These are phyloP conservation scores for Lagopus leucura DNA, from an alignment of 2,113 vertebrate genomes.

Conservation along the genomic window DNA sequence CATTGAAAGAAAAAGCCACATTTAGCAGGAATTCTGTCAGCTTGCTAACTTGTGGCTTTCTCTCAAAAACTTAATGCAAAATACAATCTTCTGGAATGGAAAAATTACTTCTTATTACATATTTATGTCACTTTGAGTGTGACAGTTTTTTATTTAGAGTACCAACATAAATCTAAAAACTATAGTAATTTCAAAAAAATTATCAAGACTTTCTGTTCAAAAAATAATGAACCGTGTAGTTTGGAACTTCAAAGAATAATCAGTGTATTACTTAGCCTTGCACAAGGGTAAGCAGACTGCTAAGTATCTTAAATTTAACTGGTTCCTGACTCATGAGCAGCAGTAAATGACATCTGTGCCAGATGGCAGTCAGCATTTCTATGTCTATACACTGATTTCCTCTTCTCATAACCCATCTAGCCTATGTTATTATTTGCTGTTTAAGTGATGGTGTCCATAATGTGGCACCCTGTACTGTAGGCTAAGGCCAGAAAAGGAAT, in stretches of 20 bases:
- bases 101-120: not conserved
- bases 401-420: not conserved
- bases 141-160: not conserved
- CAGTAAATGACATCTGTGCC: conserved; percentile 70
- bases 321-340: conserved; percentile 64
- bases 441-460: conserved; percentile 8
- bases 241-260: conserved; percentile 11
- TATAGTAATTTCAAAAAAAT: not conserved
- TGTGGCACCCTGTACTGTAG: not conserved
- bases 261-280: conserved; percentile 15
- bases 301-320: conserved; percentile 63
- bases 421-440: not conserved
- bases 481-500: conserved; percentile 7
- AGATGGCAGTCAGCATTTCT: conserved; percentile 62
- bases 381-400: conserved; percentile 1
- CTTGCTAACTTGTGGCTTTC: not conserved
- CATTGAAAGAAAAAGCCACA: not conserved
- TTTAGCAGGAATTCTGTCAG: not conserved
- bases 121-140: not conserved
- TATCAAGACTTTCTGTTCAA: not conserved
- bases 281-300: conserved; percentile 6
- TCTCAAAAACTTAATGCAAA: not conserved
- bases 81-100: not conserved
- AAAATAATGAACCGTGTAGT: not conserved
- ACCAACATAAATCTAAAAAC: not conserved